These are phyloP conservation scores for Meles meles DNA, from an alignment of 2,113 vertebrate species.

Conservation along the genomic window DNA sequence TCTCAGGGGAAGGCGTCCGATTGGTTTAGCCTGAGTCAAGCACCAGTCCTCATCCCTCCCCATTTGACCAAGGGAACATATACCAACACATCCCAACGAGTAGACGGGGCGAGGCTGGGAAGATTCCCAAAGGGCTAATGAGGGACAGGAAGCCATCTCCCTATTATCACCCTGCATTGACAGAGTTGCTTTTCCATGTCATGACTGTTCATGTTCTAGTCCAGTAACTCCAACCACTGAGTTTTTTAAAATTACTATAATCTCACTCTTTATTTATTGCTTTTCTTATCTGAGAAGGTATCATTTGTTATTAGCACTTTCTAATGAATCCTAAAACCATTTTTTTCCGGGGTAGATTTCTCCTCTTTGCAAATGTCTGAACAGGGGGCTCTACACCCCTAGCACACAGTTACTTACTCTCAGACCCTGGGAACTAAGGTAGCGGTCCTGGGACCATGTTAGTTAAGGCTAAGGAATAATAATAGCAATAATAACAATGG, in stretches of 20 bases:
- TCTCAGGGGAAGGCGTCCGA: background rate
- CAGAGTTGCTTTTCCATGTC: background rate
- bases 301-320: background rate
- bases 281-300: slow-evolving; percentile 2
- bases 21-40: background rate
- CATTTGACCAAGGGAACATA: background rate
- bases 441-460: background rate
- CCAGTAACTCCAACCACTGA: background rate
- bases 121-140: background rate
- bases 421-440: background rate
- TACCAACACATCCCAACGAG: background rate
- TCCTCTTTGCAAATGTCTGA: background rate
- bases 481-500: background rate
- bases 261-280: background rate
- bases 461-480: background rate
- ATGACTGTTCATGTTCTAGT: background rate
- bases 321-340: background rate
- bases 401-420: background rate
- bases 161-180: background rate
- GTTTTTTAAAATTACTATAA: background rate
- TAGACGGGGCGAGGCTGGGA: background rate
- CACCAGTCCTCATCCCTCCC: background rate
- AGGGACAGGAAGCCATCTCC: background rate
- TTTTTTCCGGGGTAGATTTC: background rate
- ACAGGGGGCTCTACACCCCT: background rate